Conservation (phyloP, 2,888 invertebrate genomes). For the Thysanoteuthis rhombus region DNA sequence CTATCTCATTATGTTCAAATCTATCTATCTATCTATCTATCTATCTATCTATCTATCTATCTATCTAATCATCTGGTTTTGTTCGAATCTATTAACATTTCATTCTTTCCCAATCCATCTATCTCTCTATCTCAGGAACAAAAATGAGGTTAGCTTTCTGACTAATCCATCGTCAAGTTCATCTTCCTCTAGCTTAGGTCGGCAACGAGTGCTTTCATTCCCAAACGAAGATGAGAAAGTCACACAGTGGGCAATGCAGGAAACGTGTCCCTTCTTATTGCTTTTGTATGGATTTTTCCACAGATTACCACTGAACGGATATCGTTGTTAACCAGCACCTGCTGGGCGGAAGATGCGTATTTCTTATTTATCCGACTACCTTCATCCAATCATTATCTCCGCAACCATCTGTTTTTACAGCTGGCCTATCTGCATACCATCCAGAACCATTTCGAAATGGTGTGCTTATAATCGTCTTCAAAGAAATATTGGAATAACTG, state of each 20-base stretch:
- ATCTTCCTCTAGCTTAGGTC: background rate
- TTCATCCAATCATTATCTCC: background rate
- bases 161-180: background rate
- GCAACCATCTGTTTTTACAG: background rate
- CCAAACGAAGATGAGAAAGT: background rate
- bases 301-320: background rate
- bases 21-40: too few relatives aligned
- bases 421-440: background rate
- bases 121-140: too few relatives aligned
- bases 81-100: too few relatives aligned
- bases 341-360: background rate
- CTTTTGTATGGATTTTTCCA: background rate
- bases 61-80: too few relatives aligned
- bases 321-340: background rate
- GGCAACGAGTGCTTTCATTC: background rate
- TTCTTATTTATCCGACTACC: background rate
- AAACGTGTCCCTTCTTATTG: background rate
- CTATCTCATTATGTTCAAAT: too few relatives aligned
- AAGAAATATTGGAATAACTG: too few relatives aligned
- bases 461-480: background rate
- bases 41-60: too few relatives aligned
- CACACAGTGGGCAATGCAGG: background rate
- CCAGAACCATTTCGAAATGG: background rate
- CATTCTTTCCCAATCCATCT: too few relatives aligned
- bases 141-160: too few relatives aligned